Evolutionary conservation across 2,888 invertebrate genomes (phyloP), one percentile per base, ranked within the genome.

Genomic region (Patella caerulea): DNA sequence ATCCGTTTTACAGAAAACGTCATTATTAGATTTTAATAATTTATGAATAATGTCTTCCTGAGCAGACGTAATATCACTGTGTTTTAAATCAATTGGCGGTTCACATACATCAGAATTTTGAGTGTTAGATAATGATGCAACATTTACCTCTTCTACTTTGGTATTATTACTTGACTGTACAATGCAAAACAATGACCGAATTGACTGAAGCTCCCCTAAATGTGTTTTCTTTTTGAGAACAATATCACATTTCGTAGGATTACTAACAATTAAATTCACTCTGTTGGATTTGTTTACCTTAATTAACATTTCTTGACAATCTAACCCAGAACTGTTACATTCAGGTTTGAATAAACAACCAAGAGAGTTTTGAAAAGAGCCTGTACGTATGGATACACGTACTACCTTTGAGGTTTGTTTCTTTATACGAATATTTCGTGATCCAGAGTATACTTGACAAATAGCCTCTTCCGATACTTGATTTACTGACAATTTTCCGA

Each of bases 1-100:
- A 11, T 75, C 75, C 17, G 24, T 24, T 74, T 34, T 34, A 15
- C 55, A 70, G 54, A 75, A 71, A 11, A 52, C 52, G 12, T n/a
- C 45, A 15, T 70, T 24, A 9, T 75, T 53, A 11, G 70, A 70
- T 17, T 53, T n/a, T 70, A 71, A 53, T 24, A 75, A 24, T 65
- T 1, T 4, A 12, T 55, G 55, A 55, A 55, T 17, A 55, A 55
- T 17, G 17, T 17, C 17, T 17, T 55, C 17, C 17, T 55, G 14
- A 3, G 55, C 14, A 15, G 12, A 12, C 2, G 14, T 17, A 17
- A 56, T 17, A 14, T 56, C 56, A 56, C 56, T 12, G n/a, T 34
- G 34, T 34, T 34, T 34, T 34, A 56, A 0, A n/a, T 56, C 56
- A 56, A 56, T n/a, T 56, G 9, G 56, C 15, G 15, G 15, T 56